These are phyloP conservation scores for Huso huso DNA, from an alignment of 2,797 vertebrate genomes.

Conservation along the genomic window DNA sequence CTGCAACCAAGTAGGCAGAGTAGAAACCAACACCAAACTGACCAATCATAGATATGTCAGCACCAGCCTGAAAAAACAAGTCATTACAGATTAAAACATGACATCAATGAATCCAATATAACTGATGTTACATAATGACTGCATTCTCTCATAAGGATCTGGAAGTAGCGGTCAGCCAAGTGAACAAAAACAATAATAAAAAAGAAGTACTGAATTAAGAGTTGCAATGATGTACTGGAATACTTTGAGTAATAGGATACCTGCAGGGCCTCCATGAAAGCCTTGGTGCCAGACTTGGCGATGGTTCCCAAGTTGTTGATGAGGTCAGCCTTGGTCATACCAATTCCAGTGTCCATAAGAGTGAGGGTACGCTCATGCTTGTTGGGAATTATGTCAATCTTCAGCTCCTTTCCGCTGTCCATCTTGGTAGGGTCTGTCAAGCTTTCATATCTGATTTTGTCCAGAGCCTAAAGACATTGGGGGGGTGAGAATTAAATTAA, in stretches of 20 bases:
- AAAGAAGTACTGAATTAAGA: too few relatives aligned
- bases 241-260: conserved; percentile 37
- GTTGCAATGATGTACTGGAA: too few relatives aligned
- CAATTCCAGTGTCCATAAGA: conserved; percentile 57
- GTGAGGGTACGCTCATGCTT: conserved; percentile 45
- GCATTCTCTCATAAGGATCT: too few relatives aligned
- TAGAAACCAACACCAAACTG: conserved; percentile 94
- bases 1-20: conserved; percentile 84
- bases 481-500: too few relatives aligned
- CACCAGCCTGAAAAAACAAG: conserved; percentile 64
- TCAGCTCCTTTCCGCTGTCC: conserved; percentile 57
- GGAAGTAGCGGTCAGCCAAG: too few relatives aligned
- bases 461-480: conserved; percentile 58
- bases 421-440: conserved; percentile 55
- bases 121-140: too few relatives aligned
- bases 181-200: too few relatives aligned
- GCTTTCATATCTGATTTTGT: conserved; percentile 61
- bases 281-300: conserved; percentile 89
- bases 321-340: conserved; percentile 91
- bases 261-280: conserved; percentile 93
- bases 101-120: too few relatives aligned
- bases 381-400: conserved; percentile 57
- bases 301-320: conserved; percentile 90
- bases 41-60: conserved; percentile 92
- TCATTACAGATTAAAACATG: conserved; percentile 23